Evolutionary conservation across 2,113 vertebrate species (phyloP).

Genomic region (Rana temporaria): DNA sequence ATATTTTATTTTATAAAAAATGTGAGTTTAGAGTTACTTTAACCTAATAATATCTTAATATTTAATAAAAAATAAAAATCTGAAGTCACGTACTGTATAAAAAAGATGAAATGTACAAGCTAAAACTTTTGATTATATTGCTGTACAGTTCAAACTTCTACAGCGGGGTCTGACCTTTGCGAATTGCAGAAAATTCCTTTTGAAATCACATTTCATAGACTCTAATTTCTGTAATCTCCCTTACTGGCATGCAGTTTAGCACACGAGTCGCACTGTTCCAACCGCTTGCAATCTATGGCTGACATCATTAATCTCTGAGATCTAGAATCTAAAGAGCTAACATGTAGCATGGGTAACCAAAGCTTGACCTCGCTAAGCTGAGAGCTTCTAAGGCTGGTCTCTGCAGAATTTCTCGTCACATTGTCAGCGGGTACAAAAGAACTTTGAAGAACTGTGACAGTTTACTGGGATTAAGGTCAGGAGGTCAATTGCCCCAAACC

Average conservation of each 20-base stretch:
- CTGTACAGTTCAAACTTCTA: too few species aligned
- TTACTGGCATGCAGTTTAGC: conserved; percentile 67
- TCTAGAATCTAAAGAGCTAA: conserved; percentile 71
- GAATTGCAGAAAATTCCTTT: too few species aligned
- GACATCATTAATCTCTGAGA: conserved; percentile 85
- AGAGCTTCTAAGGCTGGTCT: conserved; percentile 71
- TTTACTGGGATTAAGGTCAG: conserved; percentile 82
- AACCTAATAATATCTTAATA: too few species aligned
- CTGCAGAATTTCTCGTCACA: conserved; percentile 75
- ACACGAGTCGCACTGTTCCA: conserved; percentile 69
- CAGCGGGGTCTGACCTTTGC: too few species aligned
- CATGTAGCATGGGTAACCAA: conserved; percentile 78
- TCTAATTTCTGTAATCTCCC: not conserved
- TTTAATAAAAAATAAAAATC: too few species aligned
- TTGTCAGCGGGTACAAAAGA: conserved; percentile 74
- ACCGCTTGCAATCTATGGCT: conserved; percentile 77
- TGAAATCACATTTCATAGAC: too few species aligned
- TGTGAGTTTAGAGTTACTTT: too few species aligned
- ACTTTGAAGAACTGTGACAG: conserved; percentile 80
- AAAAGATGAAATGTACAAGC: too few species aligned
- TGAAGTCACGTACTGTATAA: too few species aligned
- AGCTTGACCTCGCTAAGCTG: conserved; percentile 75
- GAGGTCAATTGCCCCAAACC: conserved; percentile 77
- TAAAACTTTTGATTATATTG: too few species aligned
- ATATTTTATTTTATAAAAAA: too few species aligned